phyloP scores from a whole-genome alignment of 2,888 invertebrate genomes.

The Nomada flava region DNA sequence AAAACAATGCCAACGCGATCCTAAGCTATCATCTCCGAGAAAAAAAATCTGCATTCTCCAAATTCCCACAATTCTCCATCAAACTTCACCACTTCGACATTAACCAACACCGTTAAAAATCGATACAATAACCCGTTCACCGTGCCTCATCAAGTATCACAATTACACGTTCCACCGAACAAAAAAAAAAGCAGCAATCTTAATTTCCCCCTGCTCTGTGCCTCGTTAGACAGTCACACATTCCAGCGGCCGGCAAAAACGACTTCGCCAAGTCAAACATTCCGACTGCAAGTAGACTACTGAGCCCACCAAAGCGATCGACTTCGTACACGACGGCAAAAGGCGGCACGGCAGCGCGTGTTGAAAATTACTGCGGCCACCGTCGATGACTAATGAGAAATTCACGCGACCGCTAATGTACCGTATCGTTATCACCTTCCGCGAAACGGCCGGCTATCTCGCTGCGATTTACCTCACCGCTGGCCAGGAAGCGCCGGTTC shows the following conservation, averaged over 20 bases:
- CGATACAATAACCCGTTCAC: too few species aligned
- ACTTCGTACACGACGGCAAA: not conserved
- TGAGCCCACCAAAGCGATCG: slow-evolving; percentile 6
- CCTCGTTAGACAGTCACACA: not conserved
- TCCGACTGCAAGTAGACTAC: not conserved
- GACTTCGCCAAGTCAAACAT: not conserved
- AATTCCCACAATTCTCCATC: too few species aligned
- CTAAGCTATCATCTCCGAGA: too few species aligned
- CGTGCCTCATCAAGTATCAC: too few species aligned
- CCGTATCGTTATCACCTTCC: slow-evolving; percentile 74
- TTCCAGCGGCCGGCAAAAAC: not conserved
- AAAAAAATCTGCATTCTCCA: too few species aligned
- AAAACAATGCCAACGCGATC: too few species aligned
- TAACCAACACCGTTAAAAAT: too few species aligned
- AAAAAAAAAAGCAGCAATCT: too few species aligned
- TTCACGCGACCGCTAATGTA: slow-evolving; percentile 72
- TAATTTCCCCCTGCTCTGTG: not conserved
- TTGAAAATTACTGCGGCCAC: slow-evolving; percentile 69
- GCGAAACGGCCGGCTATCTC: slow-evolving; percentile 55
- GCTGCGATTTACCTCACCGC: slow-evolving; percentile 62
- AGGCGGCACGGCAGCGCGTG: slow-evolving; percentile 58
- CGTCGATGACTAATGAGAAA: slow-evolving; percentile 74
- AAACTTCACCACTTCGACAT: too few species aligned
- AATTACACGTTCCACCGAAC: too few species aligned
- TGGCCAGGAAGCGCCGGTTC: slow-evolving; percentile 38